phyloP scores from a whole-genome alignment of 2,888 invertebrate genomes.

The Apotomis capreana region DNA sequence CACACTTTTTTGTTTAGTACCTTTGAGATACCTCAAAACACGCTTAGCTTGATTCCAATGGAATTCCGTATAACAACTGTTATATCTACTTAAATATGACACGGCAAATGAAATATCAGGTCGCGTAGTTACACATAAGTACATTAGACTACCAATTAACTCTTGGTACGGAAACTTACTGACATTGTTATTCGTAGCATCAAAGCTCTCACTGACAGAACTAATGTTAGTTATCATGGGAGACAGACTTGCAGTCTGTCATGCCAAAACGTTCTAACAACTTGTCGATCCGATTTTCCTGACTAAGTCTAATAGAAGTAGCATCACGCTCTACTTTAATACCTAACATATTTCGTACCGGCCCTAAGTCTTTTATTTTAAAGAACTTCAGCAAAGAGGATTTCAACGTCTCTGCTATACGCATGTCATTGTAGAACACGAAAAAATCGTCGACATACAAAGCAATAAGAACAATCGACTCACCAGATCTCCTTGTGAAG shows the following conservation, averaged over 20 bases:
- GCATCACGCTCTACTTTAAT: not conserved
- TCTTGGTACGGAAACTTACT: slow-evolving; percentile 3
- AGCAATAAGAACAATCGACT: slow-evolving; percentile 18
- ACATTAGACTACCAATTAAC: not conserved
- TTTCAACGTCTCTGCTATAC: too few species aligned
- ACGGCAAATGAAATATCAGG: not conserved
- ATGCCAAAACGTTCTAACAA: slow-evolving; percentile 10
- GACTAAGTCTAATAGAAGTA: slow-evolving; percentile 2
- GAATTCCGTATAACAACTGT: slow-evolving; percentile 1
- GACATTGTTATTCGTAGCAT: not conserved
- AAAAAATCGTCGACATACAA: slow-evolving; percentile 5
- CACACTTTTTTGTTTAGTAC: slow-evolving; percentile 15
- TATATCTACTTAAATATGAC: slow-evolving; percentile 14
- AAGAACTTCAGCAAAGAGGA: too few species aligned
- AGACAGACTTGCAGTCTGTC: slow-evolving; percentile 13
- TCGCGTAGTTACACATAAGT: not conserved
- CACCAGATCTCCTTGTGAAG: slow-evolving; percentile 9
- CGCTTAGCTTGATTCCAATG: not conserved
- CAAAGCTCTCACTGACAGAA: slow-evolving; percentile 1
- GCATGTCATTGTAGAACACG: not conserved
- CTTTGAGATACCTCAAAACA: not conserved
- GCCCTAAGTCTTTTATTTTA: too few species aligned
- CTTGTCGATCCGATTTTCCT: slow-evolving; percentile 11
- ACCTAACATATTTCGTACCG: not conserved
- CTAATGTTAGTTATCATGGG: slow-evolving; percentile 10